A percentile compares a stretch with the other conserved stretches of the same genome.
Conservation (phyloP, 2,113 vertebrate genomes). For the Neolamprologus devosi region DNA sequence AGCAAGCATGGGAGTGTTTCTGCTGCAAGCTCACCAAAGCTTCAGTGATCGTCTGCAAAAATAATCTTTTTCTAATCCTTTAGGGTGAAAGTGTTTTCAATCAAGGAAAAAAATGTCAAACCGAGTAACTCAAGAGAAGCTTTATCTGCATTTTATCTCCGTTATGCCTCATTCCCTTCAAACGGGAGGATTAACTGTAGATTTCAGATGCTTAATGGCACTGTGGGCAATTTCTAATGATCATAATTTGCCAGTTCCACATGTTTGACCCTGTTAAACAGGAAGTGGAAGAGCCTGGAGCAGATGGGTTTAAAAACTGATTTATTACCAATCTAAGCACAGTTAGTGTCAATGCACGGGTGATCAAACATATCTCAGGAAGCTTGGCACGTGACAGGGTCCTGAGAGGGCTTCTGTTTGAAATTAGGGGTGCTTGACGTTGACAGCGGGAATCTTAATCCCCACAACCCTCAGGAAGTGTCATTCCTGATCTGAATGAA, state of each 20-base stretch:
- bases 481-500: neutral
- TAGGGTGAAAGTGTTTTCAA: neutral
- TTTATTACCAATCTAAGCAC: neutral
- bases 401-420: conserved; percentile 1
- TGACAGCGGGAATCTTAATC: neutral
- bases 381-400: neutral
- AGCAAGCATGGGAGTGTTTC: neutral
- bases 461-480: neutral
- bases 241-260: conserved; percentile 19
- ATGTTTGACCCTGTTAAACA: neutral
- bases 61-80: neutral
- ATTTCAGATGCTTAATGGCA: neutral
- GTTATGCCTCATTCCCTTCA: neutral
- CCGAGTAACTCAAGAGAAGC: neutral
- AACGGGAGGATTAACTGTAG: neutral
- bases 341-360: neutral
- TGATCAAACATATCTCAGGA: neutral
- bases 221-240: neutral
- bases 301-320: neutral
- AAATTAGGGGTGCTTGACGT: neutral
- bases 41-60: neutral
- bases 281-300: neutral
- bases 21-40: neutral
- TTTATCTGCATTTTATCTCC: neutral
- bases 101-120: neutral